Conservation (phyloP, 2,113 vertebrate species). For the Cynoglossus semilaevis region DNA sequence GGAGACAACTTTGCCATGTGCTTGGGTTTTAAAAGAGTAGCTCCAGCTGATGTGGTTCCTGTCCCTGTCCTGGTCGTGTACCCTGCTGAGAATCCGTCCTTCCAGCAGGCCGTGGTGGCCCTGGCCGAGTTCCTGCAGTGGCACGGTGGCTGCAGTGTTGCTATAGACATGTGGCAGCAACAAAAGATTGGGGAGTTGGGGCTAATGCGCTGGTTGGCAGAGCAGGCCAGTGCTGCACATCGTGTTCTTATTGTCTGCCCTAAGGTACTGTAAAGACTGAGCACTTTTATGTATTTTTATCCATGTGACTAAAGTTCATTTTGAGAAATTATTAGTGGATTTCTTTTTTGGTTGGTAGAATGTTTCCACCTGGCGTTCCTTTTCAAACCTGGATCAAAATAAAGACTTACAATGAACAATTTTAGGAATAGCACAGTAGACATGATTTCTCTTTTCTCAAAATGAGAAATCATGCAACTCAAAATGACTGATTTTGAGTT, state of each 20-base stretch:
- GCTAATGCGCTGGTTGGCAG: constrained; percentile 78
- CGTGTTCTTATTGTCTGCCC: constrained; percentile 76
- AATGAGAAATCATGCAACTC: too few relatives aligned
- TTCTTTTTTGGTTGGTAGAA: too few relatives aligned
- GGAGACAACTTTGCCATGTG: neutral
- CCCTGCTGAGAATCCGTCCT: constrained; percentile 67
- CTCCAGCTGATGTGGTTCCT: neutral
- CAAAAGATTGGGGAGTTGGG: constrained; percentile 77
- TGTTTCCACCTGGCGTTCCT: too few relatives aligned
- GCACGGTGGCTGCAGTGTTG: constrained; percentile 68
- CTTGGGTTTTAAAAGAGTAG: constrained; percentile 2
- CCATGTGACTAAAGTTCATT: too few relatives aligned
- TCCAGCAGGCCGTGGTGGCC: constrained; percentile 71
- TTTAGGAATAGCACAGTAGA: too few relatives aligned
- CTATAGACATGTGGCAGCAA: constrained; percentile 81
- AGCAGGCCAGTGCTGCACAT: constrained; percentile 67
- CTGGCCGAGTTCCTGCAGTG: constrained; percentile 78
- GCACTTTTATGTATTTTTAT: too few relatives aligned
- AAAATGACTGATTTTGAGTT: too few relatives aligned
- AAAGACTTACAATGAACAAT: too few relatives aligned
- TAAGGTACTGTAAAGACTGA: constrained; percentile 8
- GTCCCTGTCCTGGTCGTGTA: constrained; percentile 77
- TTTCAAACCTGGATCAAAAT: too few relatives aligned
- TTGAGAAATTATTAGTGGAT: too few relatives aligned
- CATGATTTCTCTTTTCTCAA: too few relatives aligned